Conservation (phyloP, 2,797 vertebrate species). For the Pachyuromys duprasi region DNA sequence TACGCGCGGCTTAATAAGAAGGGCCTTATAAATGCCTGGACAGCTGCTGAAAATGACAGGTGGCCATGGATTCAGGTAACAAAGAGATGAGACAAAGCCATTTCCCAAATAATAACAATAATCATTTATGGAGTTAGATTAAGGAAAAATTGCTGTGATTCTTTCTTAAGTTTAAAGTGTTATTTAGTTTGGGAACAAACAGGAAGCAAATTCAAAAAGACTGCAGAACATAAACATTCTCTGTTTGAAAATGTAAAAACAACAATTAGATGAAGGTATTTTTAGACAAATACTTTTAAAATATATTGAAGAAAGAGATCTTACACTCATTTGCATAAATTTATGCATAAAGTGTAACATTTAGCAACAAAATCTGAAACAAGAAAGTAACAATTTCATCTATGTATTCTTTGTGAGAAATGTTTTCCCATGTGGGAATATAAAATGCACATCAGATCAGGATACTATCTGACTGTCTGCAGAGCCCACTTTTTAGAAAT, state of each 20-base stretch:
- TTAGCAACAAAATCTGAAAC: neutral
- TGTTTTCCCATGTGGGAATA: neutral
- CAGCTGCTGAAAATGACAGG: constrained; percentile 99
- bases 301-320: neutral
- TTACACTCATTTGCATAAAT: neutral
- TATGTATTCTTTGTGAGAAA: neutral
- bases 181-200: constrained; percentile 49
- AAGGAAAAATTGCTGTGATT: constrained; percentile 59
- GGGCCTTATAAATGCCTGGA: constrained; percentile 99
- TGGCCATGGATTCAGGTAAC: constrained; percentile 99
- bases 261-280: constrained; percentile 5
- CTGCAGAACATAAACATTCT: neutral
- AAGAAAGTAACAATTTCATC: neutral
- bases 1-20: constrained; percentile 99
- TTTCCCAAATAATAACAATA: constrained; percentile 65
- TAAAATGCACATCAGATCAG: neutral
- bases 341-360: neutral
- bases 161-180: constrained; percentile 63
- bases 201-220: constrained; percentile 34
- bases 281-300: neutral
- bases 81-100: constrained; percentile 68
- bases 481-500: neutral
- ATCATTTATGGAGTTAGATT: constrained; percentile 76
- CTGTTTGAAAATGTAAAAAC: neutral
- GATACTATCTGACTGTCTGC: neutral